Evolutionary conservation across 2,888 invertebrate species (phyloP).

Genomic region (Koerneria pararmatus): DNA sequence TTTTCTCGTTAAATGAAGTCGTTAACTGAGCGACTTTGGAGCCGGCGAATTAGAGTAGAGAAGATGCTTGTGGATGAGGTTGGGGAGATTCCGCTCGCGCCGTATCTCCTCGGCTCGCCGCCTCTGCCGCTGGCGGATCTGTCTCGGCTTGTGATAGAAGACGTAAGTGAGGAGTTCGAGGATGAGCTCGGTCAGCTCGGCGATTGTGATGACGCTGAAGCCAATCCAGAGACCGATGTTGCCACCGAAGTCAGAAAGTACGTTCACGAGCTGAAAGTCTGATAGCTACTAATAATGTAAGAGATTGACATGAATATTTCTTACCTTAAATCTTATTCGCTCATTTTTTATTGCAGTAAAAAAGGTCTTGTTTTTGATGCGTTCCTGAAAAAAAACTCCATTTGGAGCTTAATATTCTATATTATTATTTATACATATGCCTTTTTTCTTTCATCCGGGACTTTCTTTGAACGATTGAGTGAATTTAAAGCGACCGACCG

Average conservation of each 20-base stretch:
- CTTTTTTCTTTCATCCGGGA: too few species aligned
- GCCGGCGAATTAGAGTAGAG: not conserved
- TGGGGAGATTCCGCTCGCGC: constrained; percentile 11
- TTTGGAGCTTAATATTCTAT: too few species aligned
- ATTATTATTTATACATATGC: too few species aligned
- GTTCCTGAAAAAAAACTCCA: too few species aligned
- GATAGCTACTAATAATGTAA: not conserved
- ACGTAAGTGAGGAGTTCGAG: constrained; percentile 29
- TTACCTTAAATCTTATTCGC: not conserved
- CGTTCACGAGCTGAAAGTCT: constrained; percentile 52
- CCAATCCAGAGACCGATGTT: constrained; percentile 61
- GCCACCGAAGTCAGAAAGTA: constrained; percentile 60
- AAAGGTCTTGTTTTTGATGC: not conserved
- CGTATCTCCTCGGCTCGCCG: not conserved
- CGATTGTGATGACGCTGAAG: constrained; percentile 53
- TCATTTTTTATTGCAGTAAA: not conserved
- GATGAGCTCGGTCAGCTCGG: constrained; percentile 37
- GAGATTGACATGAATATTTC: not conserved
- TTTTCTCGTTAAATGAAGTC: too few species aligned
- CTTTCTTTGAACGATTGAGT: too few species aligned
- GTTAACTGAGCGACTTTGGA: not conserved
- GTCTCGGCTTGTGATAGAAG: constrained; percentile 21
- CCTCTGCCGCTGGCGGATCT: constrained; percentile 3
- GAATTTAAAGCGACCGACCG: too few species aligned
- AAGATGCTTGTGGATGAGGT: constrained; percentile 10